A percentile compares a stretch with the other conserved stretches of the same genome.
Conservation (phyloP, 1,140 invertebrate species). For the Rhagoletis zephyria region DNA sequence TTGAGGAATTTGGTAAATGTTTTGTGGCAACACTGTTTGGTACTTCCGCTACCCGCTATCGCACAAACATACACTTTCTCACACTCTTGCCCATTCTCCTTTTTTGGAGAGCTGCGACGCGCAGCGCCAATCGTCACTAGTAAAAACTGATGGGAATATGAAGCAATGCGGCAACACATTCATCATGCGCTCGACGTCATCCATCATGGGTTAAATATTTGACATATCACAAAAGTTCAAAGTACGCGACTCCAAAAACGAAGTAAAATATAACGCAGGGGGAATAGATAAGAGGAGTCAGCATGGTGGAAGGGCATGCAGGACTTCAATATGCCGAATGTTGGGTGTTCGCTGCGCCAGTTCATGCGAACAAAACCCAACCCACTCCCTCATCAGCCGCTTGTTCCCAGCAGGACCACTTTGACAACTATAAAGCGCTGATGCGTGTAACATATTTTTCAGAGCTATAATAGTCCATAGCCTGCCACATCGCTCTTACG, state of each 20-base stretch:
- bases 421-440: constrained; percentile 5
- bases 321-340: background rate
- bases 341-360: background rate
- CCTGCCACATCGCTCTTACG: background rate
- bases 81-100: background rate
- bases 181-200: constrained; percentile 48
- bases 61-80: background rate
- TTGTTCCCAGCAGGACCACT: background rate
- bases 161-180: constrained; percentile 41
- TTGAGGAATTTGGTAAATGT: no score
- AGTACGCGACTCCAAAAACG: constrained; percentile 39
- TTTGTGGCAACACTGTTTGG: no score
- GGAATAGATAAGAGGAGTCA: background rate
- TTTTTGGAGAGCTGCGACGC: background rate
- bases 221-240: constrained; percentile 47
- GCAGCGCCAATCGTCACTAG: background rate
- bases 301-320: background rate
- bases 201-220: constrained; percentile 52
- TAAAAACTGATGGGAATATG: constrained; percentile 32
- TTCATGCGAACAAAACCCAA: background rate
- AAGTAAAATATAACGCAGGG: background rate
- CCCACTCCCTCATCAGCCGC: background rate
- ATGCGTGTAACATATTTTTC: constrained; percentile 27
- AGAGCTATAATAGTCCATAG: constrained; percentile 25
- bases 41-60: background rate